Base-by-base conservation (phyloP, 2,797 vertebrate species). In the Pelobates cultripes region DNA sequence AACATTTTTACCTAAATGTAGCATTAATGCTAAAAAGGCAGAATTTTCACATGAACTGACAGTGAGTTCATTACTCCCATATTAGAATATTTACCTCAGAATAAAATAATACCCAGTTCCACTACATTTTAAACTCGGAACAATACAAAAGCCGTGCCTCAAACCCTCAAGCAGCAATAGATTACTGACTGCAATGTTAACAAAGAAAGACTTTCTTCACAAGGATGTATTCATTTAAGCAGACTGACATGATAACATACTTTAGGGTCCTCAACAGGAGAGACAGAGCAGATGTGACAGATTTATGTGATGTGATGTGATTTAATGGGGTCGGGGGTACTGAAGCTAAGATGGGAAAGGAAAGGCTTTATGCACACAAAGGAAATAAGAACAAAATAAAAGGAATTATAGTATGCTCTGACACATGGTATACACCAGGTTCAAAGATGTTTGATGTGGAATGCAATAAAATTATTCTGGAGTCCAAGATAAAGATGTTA, bases 261-360 rank as follows among this genome's bases (percentile, higher is more conserved):
- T 73, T 60, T 61, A 74, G 42, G 72, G 40, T 61, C 72, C 72
- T 74, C 14, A 43, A 66, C 47, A 66, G 60, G 70, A 73, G n/a
- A 73, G 44, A 67, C 17, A 42, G 60, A 73, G 43, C 44, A 53
- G 45, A 55, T 60, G 28, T 79, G 60, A 79, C 44, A 78, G 76
- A 69, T 77, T 61, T 78, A 70, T 78, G 41, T 70, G 53, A 70
- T 78, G 53, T 74, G 72, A 60, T 43, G 53, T 70, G 53, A 73
- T 79, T 79, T 79, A 79, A 73, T 79, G 45, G 70, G 60, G 60
- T 66, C 70, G 13, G 60, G 70, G 60, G 44, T 73, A 73, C 42
- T 78, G 47, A 70, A 69, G 51, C 43, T 77, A 57, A 60, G 53
- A 78, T 41, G 44, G 61, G 45, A 64, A 79, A 47, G 43, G 28